These are phyloP conservation scores for Phymorhynchus buccinoides DNA, from an alignment of 1,140 invertebrate genomes.

Conservation along the genomic window DNA sequence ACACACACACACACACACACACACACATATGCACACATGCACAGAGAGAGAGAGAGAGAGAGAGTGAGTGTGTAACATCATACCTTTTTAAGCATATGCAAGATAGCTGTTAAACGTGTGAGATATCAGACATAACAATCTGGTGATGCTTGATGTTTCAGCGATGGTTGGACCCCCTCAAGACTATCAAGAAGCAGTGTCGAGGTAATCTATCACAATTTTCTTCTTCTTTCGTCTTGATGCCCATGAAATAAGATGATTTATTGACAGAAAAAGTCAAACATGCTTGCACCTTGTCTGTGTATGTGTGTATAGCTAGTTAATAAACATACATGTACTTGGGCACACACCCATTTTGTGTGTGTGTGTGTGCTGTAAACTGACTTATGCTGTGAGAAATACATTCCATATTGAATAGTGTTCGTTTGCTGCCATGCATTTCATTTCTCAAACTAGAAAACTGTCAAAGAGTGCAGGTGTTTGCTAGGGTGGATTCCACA, in stretches of 20 bases:
- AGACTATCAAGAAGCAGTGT: slow-evolving; percentile 98
- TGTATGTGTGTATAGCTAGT: not conserved
- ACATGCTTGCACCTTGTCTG: not conserved
- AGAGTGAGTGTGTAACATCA: not conserved
- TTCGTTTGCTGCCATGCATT: no score
- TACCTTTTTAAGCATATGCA: no score
- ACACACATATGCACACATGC: no score
- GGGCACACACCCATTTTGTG: not conserved
- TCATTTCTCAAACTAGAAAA: no score
- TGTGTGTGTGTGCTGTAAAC: not conserved
- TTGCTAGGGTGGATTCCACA: no score
- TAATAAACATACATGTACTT: not conserved
- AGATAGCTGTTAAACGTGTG: no score
- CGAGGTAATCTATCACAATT: slow-evolving; percentile 83
- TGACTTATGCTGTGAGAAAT: no score
- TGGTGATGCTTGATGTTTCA: slow-evolving; percentile 61
- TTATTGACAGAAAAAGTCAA: no score
- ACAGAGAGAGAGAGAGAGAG: slow-evolving; percentile 4
- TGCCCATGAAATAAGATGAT: not conserved
- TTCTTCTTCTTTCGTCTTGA: slow-evolving; percentile 9
- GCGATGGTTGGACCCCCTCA: slow-evolving; percentile 99
- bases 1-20: no score
- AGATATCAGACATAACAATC: not conserved
- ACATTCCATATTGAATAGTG: no score
- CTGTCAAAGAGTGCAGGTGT: no score